Percentiles rank a stretch among this genome's conserved stretches.
Evolutionary conservation across 2,113 vertebrate species (phyloP).

Genomic region (Rhabdomys dilectus): DNA sequence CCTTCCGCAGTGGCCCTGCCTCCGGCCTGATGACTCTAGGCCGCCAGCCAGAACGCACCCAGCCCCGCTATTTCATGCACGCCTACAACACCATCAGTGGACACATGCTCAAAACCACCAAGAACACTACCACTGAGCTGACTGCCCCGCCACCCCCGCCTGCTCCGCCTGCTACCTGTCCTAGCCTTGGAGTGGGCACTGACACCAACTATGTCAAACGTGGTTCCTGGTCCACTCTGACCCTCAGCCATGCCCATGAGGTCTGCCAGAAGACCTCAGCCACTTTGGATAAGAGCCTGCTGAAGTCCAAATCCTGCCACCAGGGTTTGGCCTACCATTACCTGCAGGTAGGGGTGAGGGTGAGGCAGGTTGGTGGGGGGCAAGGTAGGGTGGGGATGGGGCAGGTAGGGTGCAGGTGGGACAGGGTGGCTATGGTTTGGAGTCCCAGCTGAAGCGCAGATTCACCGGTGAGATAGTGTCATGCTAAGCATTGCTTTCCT

Average conservation of each 20-base stretch:
- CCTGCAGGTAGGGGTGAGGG: conserved; percentile 90
- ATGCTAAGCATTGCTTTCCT: not conserved
- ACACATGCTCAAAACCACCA: conserved; percentile 96
- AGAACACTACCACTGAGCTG: conserved; percentile 93
- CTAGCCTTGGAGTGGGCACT: conserved; percentile 87
- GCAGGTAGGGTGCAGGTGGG: conserved; percentile 87
- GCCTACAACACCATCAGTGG: conserved; percentile 98
- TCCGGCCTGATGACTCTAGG: conserved; percentile 95
- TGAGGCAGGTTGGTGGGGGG: not conserved
- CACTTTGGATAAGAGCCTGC: conserved; percentile 96
- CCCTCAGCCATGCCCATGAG: conserved; percentile 95
- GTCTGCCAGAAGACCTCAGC: conserved; percentile 96
- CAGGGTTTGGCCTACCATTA: conserved; percentile 97
- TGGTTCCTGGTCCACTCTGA: conserved; percentile 97
- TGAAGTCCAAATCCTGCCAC: conserved; percentile 98
- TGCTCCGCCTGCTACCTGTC: conserved; percentile 87
- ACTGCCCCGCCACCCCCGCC: conserved; percentile 83
- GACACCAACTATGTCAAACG: conserved; percentile 95
- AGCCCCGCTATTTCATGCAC: conserved; percentile 94
- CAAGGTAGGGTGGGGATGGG: not conserved
- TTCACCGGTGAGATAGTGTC: not conserved
- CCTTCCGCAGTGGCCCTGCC: conserved; percentile 94
- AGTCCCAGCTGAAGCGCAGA: not conserved
- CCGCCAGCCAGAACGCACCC: conserved; percentile 89
- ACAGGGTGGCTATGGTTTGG: not conserved